Evolutionary conservation across 2,113 vertebrate species (phyloP), one percentile per base, ranked within the genome.

Genomic region (Camelus dromedarius): DNA sequence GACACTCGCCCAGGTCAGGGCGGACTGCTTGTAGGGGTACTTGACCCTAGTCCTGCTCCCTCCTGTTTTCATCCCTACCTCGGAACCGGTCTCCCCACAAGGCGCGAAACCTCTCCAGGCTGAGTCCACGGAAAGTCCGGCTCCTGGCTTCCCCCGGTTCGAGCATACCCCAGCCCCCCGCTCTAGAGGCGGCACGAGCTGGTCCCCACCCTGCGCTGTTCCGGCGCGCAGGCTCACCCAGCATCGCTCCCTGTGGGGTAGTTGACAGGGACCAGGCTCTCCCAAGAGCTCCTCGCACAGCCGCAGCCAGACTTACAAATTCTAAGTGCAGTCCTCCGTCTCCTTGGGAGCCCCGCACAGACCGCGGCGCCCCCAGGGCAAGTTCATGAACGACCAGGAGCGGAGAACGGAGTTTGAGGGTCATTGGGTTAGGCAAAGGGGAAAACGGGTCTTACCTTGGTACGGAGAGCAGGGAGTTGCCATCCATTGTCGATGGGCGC

Each of bases 361-460:
- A 77, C 18, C 46, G 5, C 5, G 38, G 62, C 7, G 32, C 48
- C 46, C n/a, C 24, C 38, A 1, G 52, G 56, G 64, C 96, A 94
- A 94, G 93, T 95, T 94, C 8, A 5, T 1, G 15, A 48, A 46
- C 14, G 20, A 35, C 15, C 24, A 1, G 13, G 30, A 8, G 73
- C 30, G 5, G 62, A 6, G 22, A 26, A 22, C 3, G 6, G 87
- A 92, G 87, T 76, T 56, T 1, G 42, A 26, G 42, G 38, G 26
- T 38, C 69, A 18, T 1, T 0, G 6, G 30, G 62, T 7, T 7
- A 60, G 46, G 67, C 83, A 9, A 1, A 3, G 52, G 10, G 1
- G 32, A 6, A 5, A 26, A 35, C 7, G 8, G 48, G n/a, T 42
- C 98, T 96, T 96, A 98, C 98, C 98, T 98, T 0, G 96, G 95